A percentile compares a stretch with the other conserved stretches of the same genome.
Evolutionary conservation across 30 jellyfish, hydroid and myxozoan species (phyloP).

Genomic region (Aurelia aurita complex sp. Pacific): DNA sequence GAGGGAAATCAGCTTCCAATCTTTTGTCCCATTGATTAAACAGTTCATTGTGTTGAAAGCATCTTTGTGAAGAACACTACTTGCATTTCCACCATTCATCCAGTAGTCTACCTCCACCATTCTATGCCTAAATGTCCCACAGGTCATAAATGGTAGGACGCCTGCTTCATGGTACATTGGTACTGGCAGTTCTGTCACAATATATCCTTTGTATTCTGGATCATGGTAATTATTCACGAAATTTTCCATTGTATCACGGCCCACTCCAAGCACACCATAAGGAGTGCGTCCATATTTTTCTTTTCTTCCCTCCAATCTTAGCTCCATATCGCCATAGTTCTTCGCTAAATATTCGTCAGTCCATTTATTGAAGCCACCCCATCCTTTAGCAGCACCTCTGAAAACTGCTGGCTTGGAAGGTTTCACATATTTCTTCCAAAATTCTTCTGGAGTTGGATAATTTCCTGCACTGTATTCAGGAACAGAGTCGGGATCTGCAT

Average conservation of each 20-base stretch:
- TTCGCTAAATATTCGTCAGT: constrained; percentile 74
- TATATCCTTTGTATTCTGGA: constrained; percentile 60
- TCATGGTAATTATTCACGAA: constrained; percentile 63
- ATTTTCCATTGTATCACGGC: constrained; percentile 83
- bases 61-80: constrained; percentile 86
- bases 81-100: constrained; percentile 84
- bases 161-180: constrained; percentile 84
- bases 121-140: constrained; percentile 72
- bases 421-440: constrained; percentile 74
- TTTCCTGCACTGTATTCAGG: constrained; percentile 52
- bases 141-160: constrained; percentile 75
- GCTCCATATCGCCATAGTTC: constrained; percentile 67
- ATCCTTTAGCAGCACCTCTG: constrained; percentile 72
- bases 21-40: constrained; percentile 83
- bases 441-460: constrained; percentile 72
- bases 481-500: constrained; percentile 71
- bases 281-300: constrained; percentile 76
- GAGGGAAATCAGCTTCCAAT: constrained; percentile 79
- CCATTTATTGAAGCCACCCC: constrained; percentile 74
- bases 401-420: constrained; percentile 82
- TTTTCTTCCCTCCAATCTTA: constrained; percentile 76
- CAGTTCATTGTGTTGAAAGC: constrained; percentile 86
- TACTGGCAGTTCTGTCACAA: constrained; percentile 78
- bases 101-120: constrained; percentile 81
- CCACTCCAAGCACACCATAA: constrained; percentile 76